phyloP scores from a whole-genome alignment of 2,797 vertebrate species.

The Gadopsis bispinosus region DNA sequence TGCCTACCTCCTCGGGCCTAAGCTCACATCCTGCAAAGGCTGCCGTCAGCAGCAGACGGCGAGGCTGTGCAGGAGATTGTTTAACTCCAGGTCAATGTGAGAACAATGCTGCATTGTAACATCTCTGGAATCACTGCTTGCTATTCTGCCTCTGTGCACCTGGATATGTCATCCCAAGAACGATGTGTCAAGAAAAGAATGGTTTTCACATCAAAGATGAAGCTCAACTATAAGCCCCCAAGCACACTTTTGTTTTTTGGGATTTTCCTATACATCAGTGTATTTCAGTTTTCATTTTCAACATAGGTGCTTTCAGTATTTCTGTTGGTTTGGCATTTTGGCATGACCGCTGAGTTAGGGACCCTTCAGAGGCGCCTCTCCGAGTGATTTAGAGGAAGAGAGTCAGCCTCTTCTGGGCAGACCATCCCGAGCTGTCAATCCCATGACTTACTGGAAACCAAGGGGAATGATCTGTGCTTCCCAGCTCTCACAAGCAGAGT shows the following conservation, averaged over 20 bases:
- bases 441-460: slow-evolving; percentile 80
- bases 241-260: not conserved
- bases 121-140: slow-evolving; percentile 35
- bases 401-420: slow-evolving; percentile 70
- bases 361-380: slow-evolving; percentile 57
- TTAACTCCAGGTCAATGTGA: slow-evolving; percentile 64
- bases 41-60: slow-evolving; percentile 57
- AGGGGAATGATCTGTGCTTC: slow-evolving; percentile 74
- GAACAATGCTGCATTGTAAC: slow-evolving; percentile 75
- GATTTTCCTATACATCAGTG: not conserved
- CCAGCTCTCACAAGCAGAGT: slow-evolving; percentile 67
- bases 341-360: slow-evolving; percentile 57
- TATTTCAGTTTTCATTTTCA: slow-evolving; percentile 31
- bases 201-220: slow-evolving; percentile 46
- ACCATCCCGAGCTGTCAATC: slow-evolving; percentile 68
- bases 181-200: slow-evolving; percentile 19
- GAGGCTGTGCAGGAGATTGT: slow-evolving; percentile 57
- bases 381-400: slow-evolving; percentile 71
- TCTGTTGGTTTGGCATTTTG: slow-evolving; percentile 49
- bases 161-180: slow-evolving; percentile 39
- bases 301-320: slow-evolving; percentile 26
- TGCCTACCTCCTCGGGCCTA: slow-evolving; percentile 54
- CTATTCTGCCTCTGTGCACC: slow-evolving; percentile 42
- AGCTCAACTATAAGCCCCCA: slow-evolving; percentile 11
- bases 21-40: slow-evolving; percentile 58